Conservation (phyloP, 2,888 invertebrate species). For the Polyploca ridens region DNA sequence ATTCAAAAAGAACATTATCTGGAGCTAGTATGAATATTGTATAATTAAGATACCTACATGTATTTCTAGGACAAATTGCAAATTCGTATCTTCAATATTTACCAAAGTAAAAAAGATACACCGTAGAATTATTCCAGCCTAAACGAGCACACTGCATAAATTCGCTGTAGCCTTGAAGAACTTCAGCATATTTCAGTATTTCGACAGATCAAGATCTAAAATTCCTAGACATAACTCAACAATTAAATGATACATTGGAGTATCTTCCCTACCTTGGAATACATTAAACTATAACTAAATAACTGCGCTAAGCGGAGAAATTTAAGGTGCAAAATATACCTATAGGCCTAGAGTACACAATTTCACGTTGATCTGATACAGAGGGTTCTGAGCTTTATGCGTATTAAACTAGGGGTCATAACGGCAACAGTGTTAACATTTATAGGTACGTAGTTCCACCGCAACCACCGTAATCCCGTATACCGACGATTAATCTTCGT, state of each 20-base stretch:
- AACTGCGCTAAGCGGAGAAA: slow-evolving; percentile 56
- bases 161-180: background rate
- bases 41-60: background rate
- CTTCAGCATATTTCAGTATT: background rate
- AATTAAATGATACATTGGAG: slow-evolving; percentile 39
- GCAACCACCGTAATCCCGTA: slow-evolving; percentile 70
- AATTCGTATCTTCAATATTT: background rate
- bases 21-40: background rate
- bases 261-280: slow-evolving; percentile 41
- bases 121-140: too few relatives aligned
- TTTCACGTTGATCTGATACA: slow-evolving; percentile 24
- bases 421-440: slow-evolving; percentile 36
- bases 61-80: background rate
- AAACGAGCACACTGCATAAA: background rate
- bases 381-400: slow-evolving; percentile 43
- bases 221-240: slow-evolving; percentile 22
- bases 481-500: slow-evolving; percentile 75
- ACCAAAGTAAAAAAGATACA: background rate
- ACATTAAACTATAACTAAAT: slow-evolving; percentile 61
- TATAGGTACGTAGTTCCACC: slow-evolving; percentile 53
- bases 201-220: slow-evolving; percentile 29
- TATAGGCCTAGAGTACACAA: slow-evolving; percentile 46
- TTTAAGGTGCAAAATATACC: slow-evolving; percentile 49
- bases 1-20: background rate
- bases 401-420: slow-evolving; percentile 34